Percentiles rank a stretch among this genome's conserved stretches.
Conservation (phyloP, 2,113 vertebrate genomes). For the Alces alces region DNA sequence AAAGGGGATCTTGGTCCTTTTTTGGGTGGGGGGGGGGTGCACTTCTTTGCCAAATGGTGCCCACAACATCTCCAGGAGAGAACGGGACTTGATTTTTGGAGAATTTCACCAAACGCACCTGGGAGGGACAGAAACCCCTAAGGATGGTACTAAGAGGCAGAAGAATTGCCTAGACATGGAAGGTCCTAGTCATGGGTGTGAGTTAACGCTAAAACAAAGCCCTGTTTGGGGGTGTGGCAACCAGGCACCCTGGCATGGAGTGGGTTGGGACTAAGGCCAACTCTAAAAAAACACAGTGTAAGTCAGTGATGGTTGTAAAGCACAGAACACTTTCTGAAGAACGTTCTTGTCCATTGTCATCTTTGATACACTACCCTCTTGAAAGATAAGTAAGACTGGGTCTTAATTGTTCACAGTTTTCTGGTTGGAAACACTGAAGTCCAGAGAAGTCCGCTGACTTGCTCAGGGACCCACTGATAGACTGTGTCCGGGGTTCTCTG, state of each 20-base stretch:
- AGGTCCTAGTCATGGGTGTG: background rate
- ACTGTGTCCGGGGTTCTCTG: background rate
- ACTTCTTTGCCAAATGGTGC: background rate
- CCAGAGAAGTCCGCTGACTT: background rate
- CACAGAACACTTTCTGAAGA: background rate
- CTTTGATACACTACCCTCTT: background rate
- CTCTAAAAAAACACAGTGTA: background rate
- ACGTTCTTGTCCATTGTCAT: background rate
- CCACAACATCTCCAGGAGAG: background rate
- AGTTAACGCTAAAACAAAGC: background rate
- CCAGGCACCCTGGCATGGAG: background rate
- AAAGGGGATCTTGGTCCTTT: background rate
- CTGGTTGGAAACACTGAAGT: background rate
- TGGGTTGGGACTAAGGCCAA: background rate
- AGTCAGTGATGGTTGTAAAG: background rate
- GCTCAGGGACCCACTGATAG: background rate
- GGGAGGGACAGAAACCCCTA: background rate
- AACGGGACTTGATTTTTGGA: background rate
- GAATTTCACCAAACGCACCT: background rate
- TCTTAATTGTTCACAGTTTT: background rate
- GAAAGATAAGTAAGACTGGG: background rate
- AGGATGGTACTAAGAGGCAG: background rate
- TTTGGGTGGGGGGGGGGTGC: background rate
- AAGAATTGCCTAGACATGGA: background rate
- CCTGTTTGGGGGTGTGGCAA: background rate